phyloP scores from a whole-genome alignment of 2,113 vertebrate genomes.

The Prietella phreatophila region DNA sequence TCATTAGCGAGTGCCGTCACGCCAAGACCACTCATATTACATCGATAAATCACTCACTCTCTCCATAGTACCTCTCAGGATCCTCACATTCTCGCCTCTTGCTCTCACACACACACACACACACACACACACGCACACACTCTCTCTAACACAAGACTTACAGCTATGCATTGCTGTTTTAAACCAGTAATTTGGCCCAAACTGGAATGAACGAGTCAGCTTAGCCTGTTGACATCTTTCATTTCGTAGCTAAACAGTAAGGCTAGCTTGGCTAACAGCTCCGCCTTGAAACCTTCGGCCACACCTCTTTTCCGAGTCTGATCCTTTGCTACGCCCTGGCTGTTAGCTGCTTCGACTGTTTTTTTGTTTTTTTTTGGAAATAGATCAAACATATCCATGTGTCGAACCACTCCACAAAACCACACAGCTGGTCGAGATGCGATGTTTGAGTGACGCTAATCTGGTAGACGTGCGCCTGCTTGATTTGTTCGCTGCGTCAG shows the following conservation, averaged over 20 bases:
- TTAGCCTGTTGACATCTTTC: background rate
- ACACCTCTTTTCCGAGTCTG: background rate
- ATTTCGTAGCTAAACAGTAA: background rate
- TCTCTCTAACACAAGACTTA: conserved; percentile 5
- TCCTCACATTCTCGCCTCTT: background rate
- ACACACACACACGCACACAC: conserved; percentile 10
- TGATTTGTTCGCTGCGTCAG: background rate
- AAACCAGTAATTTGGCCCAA: background rate
- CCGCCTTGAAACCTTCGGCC: background rate
- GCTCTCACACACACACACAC: background rate
- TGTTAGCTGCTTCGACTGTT: background rate
- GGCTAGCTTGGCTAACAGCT: background rate
- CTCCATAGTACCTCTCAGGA: conserved; percentile 14
- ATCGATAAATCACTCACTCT: conserved; percentile 57
- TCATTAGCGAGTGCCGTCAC: conserved; percentile 58
- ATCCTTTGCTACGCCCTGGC: background rate
- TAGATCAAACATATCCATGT: background rate
- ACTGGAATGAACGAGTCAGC: background rate
- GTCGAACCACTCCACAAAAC: background rate
- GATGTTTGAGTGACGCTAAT: background rate
- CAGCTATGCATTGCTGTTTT: conserved; percentile 5
- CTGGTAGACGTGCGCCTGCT: background rate
- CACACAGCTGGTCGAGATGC: background rate
- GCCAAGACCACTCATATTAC: conserved; percentile 74
- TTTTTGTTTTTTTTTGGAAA: background rate